Conservation (phyloP, 2,797 vertebrate species). For the Oryzias sinensis region DNA sequence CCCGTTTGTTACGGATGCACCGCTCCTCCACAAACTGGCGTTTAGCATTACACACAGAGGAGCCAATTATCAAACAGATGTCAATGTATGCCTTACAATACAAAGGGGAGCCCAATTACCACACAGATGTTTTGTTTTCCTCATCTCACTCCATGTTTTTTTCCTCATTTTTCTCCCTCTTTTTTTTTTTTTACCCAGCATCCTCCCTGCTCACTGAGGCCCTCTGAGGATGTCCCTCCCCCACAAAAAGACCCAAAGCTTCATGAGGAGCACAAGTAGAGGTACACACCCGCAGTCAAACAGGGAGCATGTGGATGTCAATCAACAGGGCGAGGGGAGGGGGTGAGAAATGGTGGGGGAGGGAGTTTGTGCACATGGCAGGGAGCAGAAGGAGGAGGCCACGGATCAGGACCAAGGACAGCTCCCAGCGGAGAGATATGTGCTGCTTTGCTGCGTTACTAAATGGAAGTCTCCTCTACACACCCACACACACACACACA, state of each 20-base stretch:
- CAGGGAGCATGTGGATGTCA: conserved; percentile 68
- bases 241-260: conserved; percentile 24
- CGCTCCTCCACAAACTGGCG: conserved; percentile 64
- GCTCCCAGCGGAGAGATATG: conserved; percentile 62
- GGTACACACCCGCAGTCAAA: conserved; percentile 39
- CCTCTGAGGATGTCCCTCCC: conserved; percentile 64
- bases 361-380: conserved; percentile 5
- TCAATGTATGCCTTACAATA: conserved; percentile 81
- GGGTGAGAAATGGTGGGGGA: conserved; percentile 8
- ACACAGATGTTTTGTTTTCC: conserved; percentile 78
- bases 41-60: conserved; percentile 74
- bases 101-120: conserved; percentile 80
- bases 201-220: conserved; percentile 55
- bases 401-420: conserved; percentile 80
- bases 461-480: conserved; percentile 62
- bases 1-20: conserved; percentile 18
- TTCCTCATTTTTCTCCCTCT: neutral
- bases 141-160: conserved; percentile 35
- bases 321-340: conserved; percentile 53
- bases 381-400: conserved; percentile 22
- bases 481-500: conserved; percentile 34
- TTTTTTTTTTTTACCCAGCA: conserved; percentile 48
- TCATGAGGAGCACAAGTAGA: conserved; percentile 1
- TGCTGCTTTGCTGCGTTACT: conserved; percentile 64
- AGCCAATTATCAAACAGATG: conserved; percentile 83